Evolutionary conservation across 1,140 invertebrate genomes (phyloP).

Genomic region (Mamestra configurata): DNA sequence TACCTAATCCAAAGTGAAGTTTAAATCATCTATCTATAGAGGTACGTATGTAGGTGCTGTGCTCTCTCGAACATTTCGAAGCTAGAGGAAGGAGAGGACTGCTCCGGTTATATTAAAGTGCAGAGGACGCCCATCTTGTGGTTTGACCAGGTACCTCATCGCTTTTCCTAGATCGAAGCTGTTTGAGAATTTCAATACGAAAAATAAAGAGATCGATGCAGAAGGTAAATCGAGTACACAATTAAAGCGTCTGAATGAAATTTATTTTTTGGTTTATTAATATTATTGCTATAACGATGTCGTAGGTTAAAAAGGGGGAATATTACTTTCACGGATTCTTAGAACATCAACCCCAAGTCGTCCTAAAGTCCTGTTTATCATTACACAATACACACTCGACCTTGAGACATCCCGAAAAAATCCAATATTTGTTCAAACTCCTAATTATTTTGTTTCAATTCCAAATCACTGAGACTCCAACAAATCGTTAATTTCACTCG

Average conservation of each 20-base stretch:
- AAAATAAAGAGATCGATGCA: no score
- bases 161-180: no score
- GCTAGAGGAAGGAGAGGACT: background rate
- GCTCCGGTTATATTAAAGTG: background rate
- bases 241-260: background rate
- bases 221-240: no score
- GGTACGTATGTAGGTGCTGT: no score
- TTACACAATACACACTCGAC: background rate
- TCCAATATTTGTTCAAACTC: constrained; percentile 20
- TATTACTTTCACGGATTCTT: background rate
- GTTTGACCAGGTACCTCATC: background rate
- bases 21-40: background rate
- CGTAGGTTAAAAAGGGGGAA: background rate
- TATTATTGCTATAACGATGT: no score
- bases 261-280: no score
- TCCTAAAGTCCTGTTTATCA: background rate
- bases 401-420: constrained; percentile 5
- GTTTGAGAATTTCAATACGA: no score
- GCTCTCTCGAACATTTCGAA: background rate
- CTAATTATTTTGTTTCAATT: constrained; percentile 16
- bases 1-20: background rate
- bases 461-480: background rate
- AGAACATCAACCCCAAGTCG: background rate
- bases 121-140: background rate
- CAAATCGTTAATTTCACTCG: background rate